These are phyloP conservation scores for Holacanthella duospinosa DNA, from an alignment of 2,888 invertebrate species.

Conservation along the genomic window DNA sequence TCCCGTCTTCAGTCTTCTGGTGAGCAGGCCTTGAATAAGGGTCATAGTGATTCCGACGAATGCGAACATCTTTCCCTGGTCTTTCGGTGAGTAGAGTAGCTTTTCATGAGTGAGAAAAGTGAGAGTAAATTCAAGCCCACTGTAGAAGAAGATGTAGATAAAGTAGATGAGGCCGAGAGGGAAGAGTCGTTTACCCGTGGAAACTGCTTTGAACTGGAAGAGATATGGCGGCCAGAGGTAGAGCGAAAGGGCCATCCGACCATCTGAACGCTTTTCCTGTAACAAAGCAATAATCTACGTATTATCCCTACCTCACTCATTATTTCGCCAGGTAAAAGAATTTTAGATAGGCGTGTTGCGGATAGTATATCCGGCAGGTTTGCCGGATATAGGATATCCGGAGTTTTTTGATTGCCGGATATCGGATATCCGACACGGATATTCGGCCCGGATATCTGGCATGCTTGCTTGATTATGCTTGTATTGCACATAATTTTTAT, in stretches of 20 bases:
- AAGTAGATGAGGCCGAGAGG: conserved; percentile 70
- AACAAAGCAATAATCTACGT: neutral
- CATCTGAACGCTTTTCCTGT: neutral
- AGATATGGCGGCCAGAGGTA: conserved; percentile 25
- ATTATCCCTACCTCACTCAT: neutral
- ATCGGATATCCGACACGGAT: too few relatives aligned
- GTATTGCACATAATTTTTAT: too few relatives aligned
- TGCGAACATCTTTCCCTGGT: conserved; percentile 96
- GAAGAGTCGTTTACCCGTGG: conserved; percentile 56
- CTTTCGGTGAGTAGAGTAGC: conserved; percentile 63
- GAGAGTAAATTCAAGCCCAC: conserved; percentile 92
- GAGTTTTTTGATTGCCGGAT: too few relatives aligned
- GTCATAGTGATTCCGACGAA: conserved; percentile 89
- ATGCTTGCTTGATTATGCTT: too few relatives aligned
- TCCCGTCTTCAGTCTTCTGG: conserved; percentile 61
- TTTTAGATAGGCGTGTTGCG: neutral
- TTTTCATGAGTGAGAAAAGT: conserved; percentile 77
- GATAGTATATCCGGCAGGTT: neutral
- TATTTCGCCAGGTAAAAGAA: neutral
- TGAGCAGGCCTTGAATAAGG: conserved; percentile 75
- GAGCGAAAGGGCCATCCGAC: neutral
- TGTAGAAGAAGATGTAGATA: conserved; percentile 84
- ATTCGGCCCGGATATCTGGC: neutral
- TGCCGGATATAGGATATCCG: too few relatives aligned
- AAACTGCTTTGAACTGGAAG: conserved; percentile 36